Evolutionary conservation across 2,888 invertebrate species (phyloP), one percentile per base, ranked within the genome.

Genomic region (Drosophila nr. perissopoda): DNA sequence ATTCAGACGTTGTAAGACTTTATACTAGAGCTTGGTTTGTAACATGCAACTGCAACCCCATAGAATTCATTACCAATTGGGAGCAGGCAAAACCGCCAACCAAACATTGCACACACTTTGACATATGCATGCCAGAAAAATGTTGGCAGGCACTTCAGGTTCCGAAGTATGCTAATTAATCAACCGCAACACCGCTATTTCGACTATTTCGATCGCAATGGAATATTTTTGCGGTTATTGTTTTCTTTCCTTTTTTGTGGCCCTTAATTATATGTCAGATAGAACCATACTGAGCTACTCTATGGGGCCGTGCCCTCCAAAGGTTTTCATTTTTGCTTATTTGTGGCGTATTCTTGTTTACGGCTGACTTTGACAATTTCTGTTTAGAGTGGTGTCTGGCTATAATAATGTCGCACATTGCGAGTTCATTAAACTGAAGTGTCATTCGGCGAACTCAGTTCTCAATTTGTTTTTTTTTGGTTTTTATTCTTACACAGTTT

Each of bases 401-500:
- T 63, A 16, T 58, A 58, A 72, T 61, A 64, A 42, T 77, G 83
- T 78, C 69, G 85, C 76, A 68, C 68, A 74, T 63, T 51, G 58
- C 49, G 61, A 73, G 90, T 89, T 85, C 84, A 83, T 88, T 89
- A 85, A 85, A 85, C 84, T 86, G 88, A 81, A 88, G 88, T 88
- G 77, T 82, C 83, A 72, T 82, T 85, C 70, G 73, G 88, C 60
- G 83, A 85, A 82, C 65, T 71, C 57, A 61, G 46, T 58, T 62
- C 6, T 59, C 51, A 46, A 49, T 48, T 58, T 33, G n/a, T 40
- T 40, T 34, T 53, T 59, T 31, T 42, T 46, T 49, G 34, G 25
- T 49, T 36, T 52, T 18, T 18, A 42, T 58, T 68, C 56, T 56
- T 38, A 36, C 18, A 54, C 18, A 53, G 72, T 71, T 76, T 66